Base-by-base conservation (phyloP, 2,888 invertebrate genomes). In the Coelogynopora nodosa region DNA sequence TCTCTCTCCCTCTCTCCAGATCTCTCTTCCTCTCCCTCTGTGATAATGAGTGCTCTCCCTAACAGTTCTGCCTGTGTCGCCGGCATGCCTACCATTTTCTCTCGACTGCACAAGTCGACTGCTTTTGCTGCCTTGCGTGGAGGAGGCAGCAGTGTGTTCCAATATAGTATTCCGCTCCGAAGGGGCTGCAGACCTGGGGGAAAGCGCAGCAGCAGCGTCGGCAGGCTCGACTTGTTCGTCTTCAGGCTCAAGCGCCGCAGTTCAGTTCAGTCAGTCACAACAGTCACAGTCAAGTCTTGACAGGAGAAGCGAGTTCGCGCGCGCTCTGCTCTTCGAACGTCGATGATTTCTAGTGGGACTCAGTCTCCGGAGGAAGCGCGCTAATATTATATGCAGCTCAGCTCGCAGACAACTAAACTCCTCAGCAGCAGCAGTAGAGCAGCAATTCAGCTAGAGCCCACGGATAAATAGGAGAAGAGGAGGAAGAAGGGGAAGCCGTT, bases 341-440 rank as follows among this genome's bases (percentile, higher is more conserved):
- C 74, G 74, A 10, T 74, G 74, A 74, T 74, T 74, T 74, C 74
- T 74, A 74, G 74, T 74, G 74, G 74, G 74, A 74, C 74, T 74
- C 10, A 74, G 74, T 74, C 74, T 74, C 74, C 18, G 74, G 74
- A 74, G 74, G 23, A 74, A 23, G 2, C 18, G 23, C 10, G 10
- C 74, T 74, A 74, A 74, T 74, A 74, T 74, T 74, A 74, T 23
- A 5, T 5, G 18, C 18, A 5, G 2, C 18, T 10, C 74, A 74
- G 74, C 74, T 26, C 27, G 5, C 74, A 26, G 74, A 74, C 23
- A 74, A 74, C 5, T 26, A 74, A n/a, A n/a, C n/a, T n/a, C n/a
- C n/a, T n/a, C n/a, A n/a, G n/a, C n/a, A n/a, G n/a, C n/a, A n/a
- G n/a, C n/a, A n/a, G n/a, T n/a, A n/a, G n/a, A n/a, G n/a, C n/a